Evolutionary conservation across 2,797 vertebrate species (phyloP).

Genomic region (Takifugu ocellatus): DNA sequence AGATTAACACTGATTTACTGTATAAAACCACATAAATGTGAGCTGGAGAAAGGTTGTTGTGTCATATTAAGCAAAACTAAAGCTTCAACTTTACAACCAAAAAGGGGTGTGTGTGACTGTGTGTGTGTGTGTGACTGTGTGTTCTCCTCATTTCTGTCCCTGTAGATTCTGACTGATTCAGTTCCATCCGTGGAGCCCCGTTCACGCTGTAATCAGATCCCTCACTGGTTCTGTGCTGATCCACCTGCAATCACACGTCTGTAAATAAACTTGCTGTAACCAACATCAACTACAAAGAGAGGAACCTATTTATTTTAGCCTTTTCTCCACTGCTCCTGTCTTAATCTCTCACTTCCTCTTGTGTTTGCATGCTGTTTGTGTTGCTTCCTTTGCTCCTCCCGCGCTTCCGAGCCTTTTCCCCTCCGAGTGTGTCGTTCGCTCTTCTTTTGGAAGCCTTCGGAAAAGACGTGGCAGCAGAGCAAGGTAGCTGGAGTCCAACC

Average conservation of each 20-base stretch:
- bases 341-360: slow-evolving; percentile 53
- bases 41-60: too few species aligned
- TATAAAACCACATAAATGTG: too few species aligned
- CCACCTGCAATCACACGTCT: slow-evolving; percentile 56
- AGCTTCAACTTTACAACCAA: too few species aligned
- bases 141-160: too few species aligned
- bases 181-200: slow-evolving; percentile 29
- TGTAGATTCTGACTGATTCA: too few species aligned
- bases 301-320: slow-evolving; percentile 84
- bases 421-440: slow-evolving; percentile 48
- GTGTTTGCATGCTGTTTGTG: slow-evolving; percentile 46
- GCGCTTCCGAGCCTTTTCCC: slow-evolving; percentile 44
- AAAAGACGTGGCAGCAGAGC: slow-evolving; percentile 68
- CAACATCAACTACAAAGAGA: slow-evolving; percentile 61
- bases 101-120: too few species aligned
- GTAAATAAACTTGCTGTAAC: slow-evolving; percentile 70
- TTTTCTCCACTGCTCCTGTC: slow-evolving; percentile 36
- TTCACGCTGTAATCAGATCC: slow-evolving; percentile 26
- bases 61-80: too few species aligned
- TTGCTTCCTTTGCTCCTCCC: slow-evolving; percentile 60
- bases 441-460: slow-evolving; percentile 85
- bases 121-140: too few species aligned
- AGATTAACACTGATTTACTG: too few species aligned
- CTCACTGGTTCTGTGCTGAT: slow-evolving; percentile 4
- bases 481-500: slow-evolving; percentile 63